Conservation (phyloP, 1,140 invertebrate genomes). For the Drosophila setifemur region DNA sequence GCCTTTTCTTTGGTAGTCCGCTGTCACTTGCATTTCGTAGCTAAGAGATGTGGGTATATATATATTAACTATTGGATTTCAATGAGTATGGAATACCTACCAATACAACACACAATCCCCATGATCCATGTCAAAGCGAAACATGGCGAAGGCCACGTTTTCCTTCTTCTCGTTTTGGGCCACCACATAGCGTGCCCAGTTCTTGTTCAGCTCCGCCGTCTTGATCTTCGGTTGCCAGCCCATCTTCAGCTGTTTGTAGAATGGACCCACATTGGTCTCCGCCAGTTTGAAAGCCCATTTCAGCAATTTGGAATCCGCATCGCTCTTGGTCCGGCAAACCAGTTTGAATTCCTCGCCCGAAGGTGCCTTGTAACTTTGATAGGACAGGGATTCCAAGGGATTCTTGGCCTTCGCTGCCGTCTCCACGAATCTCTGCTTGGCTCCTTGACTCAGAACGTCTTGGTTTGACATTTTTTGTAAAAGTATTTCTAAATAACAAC, state of each 20-base stretch:
- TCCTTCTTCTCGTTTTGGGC: constrained; percentile 83
- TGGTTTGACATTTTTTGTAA: constrained; percentile 53
- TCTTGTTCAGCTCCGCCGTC: constrained; percentile 86
- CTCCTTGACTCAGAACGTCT: constrained; percentile 53
- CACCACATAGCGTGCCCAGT: constrained; percentile 86
- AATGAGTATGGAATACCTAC: constrained; percentile 81
- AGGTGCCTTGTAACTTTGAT: constrained; percentile 41
- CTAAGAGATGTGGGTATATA: constrained; percentile 79
- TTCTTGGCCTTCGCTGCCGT: constrained; percentile 65
- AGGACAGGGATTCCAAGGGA: constrained; percentile 56
- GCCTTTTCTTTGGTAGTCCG: constrained; percentile 86
- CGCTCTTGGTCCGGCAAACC: constrained; percentile 62
- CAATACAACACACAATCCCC: constrained; percentile 91
- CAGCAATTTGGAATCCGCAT: constrained; percentile 80
- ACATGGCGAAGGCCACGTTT: constrained; percentile 89
- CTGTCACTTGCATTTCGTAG: constrained; percentile 92
- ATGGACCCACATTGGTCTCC: constrained; percentile 86
- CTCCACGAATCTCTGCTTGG: constrained; percentile 74
- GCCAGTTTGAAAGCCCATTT: constrained; percentile 87
- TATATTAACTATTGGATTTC: not conserved
- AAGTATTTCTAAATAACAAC: not conserved
- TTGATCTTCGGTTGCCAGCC: constrained; percentile 88
- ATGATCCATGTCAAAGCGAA: constrained; percentile 92
- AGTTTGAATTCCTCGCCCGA: constrained; percentile 61
- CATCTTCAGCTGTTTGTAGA: constrained; percentile 85